Evolutionary conservation across 1,140 invertebrate species (phyloP).

Genomic region (Drosophila gunungcola): DNA sequence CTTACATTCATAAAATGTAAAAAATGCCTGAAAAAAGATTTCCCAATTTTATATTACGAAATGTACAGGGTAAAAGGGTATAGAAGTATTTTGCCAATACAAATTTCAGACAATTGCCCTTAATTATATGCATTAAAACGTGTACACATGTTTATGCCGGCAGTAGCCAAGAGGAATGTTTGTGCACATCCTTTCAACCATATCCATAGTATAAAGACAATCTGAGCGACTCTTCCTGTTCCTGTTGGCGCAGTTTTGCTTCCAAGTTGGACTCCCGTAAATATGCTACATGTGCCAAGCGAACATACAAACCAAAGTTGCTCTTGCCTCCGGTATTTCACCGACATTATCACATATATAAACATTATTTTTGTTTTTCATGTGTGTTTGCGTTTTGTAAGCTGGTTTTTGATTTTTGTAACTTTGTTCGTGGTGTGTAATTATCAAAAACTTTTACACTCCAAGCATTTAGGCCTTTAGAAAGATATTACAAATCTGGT

Average conservation of each 20-base stretch:
- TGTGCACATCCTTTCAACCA: constrained; percentile 18
- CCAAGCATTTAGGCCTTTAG: not conserved
- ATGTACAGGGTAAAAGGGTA: too few relatives aligned
- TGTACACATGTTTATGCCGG: constrained; percentile 7
- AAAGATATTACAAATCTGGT: not conserved
- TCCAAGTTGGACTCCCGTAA: constrained; percentile 71
- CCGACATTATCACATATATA: constrained; percentile 66
- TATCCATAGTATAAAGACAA: constrained; percentile 58
- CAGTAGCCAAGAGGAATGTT: constrained; percentile 14
- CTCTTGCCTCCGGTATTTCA: constrained; percentile 51
- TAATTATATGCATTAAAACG: constrained; percentile 58
- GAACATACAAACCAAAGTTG: constrained; percentile 61
- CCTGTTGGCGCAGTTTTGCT: constrained; percentile 57
- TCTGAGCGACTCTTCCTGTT: constrained; percentile 58
- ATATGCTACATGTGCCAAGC: constrained; percentile 56
- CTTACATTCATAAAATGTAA: too few relatives aligned
- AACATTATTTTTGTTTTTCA: constrained; percentile 63
- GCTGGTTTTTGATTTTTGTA: constrained; percentile 46
- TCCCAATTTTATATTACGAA: too few relatives aligned
- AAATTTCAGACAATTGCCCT: constrained; percentile 13
- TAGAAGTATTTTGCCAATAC: too few relatives aligned
- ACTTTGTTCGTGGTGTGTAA: constrained; percentile 61
- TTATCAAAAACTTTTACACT: constrained; percentile 51
- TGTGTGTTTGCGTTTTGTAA: constrained; percentile 20
- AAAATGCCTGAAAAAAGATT: too few relatives aligned